Conservation (phyloP, 2,888 invertebrate genomes). For the Ophion slaviceki region DNA sequence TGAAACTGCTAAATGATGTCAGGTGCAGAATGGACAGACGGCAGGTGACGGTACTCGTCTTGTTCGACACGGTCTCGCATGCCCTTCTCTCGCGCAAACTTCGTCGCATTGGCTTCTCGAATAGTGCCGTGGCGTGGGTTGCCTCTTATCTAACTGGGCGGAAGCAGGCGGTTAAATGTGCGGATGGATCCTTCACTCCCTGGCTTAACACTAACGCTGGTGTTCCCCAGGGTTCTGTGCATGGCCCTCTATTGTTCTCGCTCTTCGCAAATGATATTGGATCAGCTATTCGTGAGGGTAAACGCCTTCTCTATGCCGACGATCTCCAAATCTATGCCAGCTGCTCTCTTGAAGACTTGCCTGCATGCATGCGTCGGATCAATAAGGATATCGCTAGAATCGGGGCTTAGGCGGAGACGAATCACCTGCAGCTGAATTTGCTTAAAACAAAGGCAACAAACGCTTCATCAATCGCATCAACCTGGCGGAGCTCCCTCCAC, state of each 20-base stretch:
- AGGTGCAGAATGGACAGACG: neutral
- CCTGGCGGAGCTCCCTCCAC: no score
- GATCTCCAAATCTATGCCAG: conserved; percentile 15
- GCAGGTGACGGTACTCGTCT: conserved; percentile 11
- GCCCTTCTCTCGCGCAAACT: conserved; percentile 8
- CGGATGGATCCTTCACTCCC: neutral
- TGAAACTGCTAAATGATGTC: neutral
- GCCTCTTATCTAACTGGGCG: conserved; percentile 27
- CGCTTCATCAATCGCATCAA: no score
- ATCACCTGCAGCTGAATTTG: no score
- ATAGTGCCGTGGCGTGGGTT: neutral
- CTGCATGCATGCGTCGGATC: neutral
- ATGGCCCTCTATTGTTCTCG: neutral
- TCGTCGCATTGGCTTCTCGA: neutral
- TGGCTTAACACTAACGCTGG: conserved; percentile 7
- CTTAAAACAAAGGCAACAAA: no score
- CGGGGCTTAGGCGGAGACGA: no score
- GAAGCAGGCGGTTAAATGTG: neutral
- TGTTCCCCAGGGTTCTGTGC: neutral
- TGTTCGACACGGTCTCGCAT: conserved; percentile 27
- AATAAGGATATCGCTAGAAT: conserved; percentile 1
- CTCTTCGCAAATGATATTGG: neutral
- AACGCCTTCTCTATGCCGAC: conserved; percentile 17
- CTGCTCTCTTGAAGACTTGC: neutral
- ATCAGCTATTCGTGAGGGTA: neutral